These are phyloP conservation scores for Cephalopholis sonnerati DNA, from an alignment of 2,113 vertebrate genomes.

Conservation along the genomic window DNA sequence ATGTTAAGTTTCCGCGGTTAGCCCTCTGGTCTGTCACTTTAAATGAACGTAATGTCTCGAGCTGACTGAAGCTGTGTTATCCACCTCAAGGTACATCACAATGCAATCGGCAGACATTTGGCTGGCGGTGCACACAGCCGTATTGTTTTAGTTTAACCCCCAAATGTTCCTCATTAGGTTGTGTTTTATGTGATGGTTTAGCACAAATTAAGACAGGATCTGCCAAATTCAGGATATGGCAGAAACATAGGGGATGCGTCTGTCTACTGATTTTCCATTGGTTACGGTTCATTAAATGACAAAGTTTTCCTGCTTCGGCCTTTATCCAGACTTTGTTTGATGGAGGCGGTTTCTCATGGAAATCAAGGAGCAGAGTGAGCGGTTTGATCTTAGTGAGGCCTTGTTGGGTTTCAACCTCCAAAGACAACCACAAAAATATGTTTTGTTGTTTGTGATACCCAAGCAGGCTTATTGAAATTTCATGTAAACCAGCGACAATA, in stretches of 20 bases:
- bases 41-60: slow-evolving; percentile 28
- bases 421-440: slow-evolving; percentile 23
- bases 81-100: slow-evolving; percentile 55
- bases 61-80: slow-evolving; percentile 34
- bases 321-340: slow-evolving; percentile 44
- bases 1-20: slow-evolving; percentile 26
- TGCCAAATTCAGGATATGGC: slow-evolving; percentile 66
- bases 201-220: slow-evolving; percentile 65
- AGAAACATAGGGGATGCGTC: slow-evolving; percentile 44
- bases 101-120: slow-evolving; percentile 47
- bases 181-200: slow-evolving; percentile 69
- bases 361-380: slow-evolving; percentile 28
- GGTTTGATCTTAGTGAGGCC: slow-evolving; percentile 46
- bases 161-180: slow-evolving; percentile 75
- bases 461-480: slow-evolving; percentile 7
- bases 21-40: slow-evolving; percentile 21
- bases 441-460: slow-evolving; percentile 21
- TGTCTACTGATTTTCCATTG: slow-evolving; percentile 64
- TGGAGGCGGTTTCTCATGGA: slow-evolving; percentile 28
- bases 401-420: slow-evolving; percentile 32
- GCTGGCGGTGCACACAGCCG: slow-evolving; percentile 27
- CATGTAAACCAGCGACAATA: background rate
- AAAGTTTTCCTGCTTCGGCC: slow-evolving; percentile 35
- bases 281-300: slow-evolving; percentile 64
- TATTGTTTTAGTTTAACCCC: slow-evolving; percentile 67